phyloP scores from a whole-genome alignment of 2,888 invertebrate species.

The Ormyrus nitidulus region DNA sequence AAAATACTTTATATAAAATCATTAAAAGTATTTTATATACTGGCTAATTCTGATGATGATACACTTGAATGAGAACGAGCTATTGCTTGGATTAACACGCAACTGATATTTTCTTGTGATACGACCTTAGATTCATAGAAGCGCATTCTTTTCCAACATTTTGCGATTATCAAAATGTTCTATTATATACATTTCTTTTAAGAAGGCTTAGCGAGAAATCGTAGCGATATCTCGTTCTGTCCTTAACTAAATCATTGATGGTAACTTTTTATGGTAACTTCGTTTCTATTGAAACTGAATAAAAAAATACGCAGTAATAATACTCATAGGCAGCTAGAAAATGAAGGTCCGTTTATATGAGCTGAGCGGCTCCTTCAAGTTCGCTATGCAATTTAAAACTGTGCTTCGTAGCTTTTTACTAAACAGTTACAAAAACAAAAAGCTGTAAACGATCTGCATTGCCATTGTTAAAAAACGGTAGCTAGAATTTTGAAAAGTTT shows the following conservation, averaged over 20 bases:
- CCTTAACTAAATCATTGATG: conserved; percentile 46
- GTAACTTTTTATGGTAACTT: conserved; percentile 59
- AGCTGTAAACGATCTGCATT: conserved; percentile 24
- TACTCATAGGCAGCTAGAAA: conserved; percentile 61
- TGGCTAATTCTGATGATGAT: conserved; percentile 61
- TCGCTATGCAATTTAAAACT: conserved; percentile 43
- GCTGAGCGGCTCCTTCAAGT: conserved; percentile 22
- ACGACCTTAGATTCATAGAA: conserved; percentile 48
- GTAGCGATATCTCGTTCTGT: conserved; percentile 46
- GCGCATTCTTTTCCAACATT: conserved; percentile 51
- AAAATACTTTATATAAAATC: conserved; percentile 62
- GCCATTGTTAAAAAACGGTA: conserved; percentile 6
- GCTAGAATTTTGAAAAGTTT: conserved; percentile 39
- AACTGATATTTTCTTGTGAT: conserved; percentile 42
- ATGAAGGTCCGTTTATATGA: conserved; percentile 24
- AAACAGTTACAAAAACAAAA: conserved; percentile 17
- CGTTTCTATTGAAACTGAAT: conserved; percentile 64
- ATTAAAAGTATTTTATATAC: conserved; percentile 61
- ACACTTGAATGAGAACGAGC: conserved; percentile 59
- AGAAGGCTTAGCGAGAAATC: conserved; percentile 44
- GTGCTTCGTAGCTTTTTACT: conserved; percentile 36
- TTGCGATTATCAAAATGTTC: conserved; percentile 47
- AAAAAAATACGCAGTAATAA: conserved; percentile 69
- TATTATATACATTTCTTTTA: conserved; percentile 53
- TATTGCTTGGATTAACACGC: conserved; percentile 51